A percentile compares a stretch with the other conserved stretches of the same genome.
Evolutionary conservation across 2,797 vertebrate species (phyloP).

Genomic region (Notolabrus celidotus): DNA sequence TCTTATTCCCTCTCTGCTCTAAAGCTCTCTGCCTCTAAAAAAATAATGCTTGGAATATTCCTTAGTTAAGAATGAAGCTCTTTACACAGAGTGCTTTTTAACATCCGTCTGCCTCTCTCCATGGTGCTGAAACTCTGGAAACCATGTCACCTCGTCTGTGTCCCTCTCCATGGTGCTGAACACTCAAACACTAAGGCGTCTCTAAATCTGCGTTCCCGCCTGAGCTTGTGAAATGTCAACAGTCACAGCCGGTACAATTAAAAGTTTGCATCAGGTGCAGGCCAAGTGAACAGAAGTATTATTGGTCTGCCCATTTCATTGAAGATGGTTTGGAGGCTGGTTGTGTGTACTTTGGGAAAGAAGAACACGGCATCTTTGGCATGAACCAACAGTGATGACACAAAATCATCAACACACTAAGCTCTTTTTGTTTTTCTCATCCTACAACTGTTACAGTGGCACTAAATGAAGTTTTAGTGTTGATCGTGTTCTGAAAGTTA

Average conservation of each 20-base stretch:
- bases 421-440: not conserved
- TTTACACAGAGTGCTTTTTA: slow-evolving; percentile 13
- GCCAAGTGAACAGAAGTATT: not conserved
- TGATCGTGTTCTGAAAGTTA: too few relatives aligned
- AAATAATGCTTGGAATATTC: slow-evolving; percentile 51
- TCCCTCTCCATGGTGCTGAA: slow-evolving; percentile 31
- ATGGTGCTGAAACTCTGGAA: slow-evolving; percentile 39
- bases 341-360: not conserved
- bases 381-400: not conserved
- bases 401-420: not conserved
- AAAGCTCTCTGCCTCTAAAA: slow-evolving; percentile 52
- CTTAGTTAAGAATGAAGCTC: slow-evolving; percentile 38
- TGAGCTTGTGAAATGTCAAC: slow-evolving; percentile 13
- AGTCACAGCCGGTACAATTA: slow-evolving; percentile 3
- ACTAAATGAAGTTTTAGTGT: too few relatives aligned
- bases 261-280: not conserved
- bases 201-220: slow-evolving; percentile 15
- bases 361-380: not conserved
- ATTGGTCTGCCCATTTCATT: not conserved
- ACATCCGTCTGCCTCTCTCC: slow-evolving; percentile 36
- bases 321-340: not conserved
- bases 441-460: not conserved
- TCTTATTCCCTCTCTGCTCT: slow-evolving; percentile 46
- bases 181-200: slow-evolving; percentile 4
- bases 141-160: not conserved